A percentile compares a stretch with the other conserved stretches of the same genome.
These are phyloP conservation scores for Etheostoma perlongum DNA, from an alignment of 2,797 vertebrate species.

Conservation along the genomic window DNA sequence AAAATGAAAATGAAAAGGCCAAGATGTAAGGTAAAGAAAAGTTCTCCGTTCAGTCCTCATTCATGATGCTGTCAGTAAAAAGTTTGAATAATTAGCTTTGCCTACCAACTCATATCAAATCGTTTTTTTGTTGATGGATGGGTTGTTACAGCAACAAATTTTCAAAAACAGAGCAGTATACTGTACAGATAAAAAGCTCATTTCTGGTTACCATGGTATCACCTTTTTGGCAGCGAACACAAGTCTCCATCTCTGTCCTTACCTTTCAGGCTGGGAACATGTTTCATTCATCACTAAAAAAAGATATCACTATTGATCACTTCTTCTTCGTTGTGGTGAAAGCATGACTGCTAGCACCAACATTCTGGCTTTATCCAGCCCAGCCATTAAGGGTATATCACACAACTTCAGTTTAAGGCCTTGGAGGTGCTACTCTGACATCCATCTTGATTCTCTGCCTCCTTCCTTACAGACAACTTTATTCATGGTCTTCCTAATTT, in stretches of 20 bases:
- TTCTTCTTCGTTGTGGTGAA: constrained; percentile 54
- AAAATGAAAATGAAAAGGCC: background rate
- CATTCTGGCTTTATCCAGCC: constrained; percentile 9
- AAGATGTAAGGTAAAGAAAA: background rate
- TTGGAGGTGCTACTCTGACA: constrained; percentile 30
- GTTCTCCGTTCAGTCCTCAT: background rate
- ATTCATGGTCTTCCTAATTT: constrained; percentile 64
- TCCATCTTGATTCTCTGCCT: constrained; percentile 55
- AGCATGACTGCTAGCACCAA: constrained; percentile 50
- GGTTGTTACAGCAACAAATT: constrained; percentile 23
- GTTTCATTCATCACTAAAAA: constrained; percentile 76
- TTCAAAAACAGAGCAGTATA: constrained; percentile 41
- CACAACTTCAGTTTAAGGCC: constrained; percentile 54
- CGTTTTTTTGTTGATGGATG: constrained; percentile 37
- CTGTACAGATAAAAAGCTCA: constrained; percentile 50
- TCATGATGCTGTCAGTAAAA: constrained; percentile 23
- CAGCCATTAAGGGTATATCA: constrained; percentile 58
- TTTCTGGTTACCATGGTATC: constrained; percentile 61
- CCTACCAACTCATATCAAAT: constrained; percentile 20
- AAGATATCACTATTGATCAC: constrained; percentile 57
- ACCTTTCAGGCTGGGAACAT: constrained; percentile 62
- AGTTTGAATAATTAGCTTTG: constrained; percentile 28
- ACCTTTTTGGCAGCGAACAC: constrained; percentile 43
- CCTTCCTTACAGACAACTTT: constrained; percentile 55
- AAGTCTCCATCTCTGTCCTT: constrained; percentile 58